phyloP scores from a whole-genome alignment of 2,113 vertebrate genomes.

The Hypanus sabinus region DNA sequence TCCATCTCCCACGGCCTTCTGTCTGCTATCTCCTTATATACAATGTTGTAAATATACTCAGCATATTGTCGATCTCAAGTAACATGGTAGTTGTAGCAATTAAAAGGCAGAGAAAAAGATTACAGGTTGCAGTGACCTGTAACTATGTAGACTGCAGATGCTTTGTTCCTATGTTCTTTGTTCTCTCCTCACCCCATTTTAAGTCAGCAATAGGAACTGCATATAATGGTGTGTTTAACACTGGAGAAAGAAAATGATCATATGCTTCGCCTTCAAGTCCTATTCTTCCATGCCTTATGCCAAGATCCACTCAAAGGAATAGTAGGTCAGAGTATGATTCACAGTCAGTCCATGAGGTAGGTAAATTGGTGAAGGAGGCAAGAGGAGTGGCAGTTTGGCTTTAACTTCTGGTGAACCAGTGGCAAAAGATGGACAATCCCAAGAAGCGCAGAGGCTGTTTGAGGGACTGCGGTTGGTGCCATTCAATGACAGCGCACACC shows the following conservation, averaged over 20 bases:
- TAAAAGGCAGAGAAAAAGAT: background rate
- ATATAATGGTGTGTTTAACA: background rate
- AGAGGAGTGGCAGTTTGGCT: too few relatives aligned
- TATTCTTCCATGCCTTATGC: background rate
- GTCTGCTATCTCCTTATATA: background rate
- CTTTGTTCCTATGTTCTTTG: background rate
- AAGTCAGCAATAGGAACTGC: background rate
- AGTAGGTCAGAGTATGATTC: background rate
- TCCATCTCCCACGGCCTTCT: background rate
- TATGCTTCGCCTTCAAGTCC: background rate
- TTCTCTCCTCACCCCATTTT: background rate
- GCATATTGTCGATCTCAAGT: background rate
- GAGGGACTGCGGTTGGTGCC: too few relatives aligned
- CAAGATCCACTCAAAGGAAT: background rate
- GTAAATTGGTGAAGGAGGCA: too few relatives aligned
- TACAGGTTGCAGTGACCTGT: background rate
- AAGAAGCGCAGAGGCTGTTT: too few relatives aligned
- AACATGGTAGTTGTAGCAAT: background rate
- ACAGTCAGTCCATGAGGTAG: background rate
- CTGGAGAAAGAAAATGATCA: background rate
- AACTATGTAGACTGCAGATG: background rate
- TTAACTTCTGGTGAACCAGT: too few relatives aligned
- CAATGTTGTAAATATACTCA: background rate
- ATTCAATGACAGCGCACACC: too few relatives aligned
- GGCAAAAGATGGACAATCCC: too few relatives aligned